Percentiles rank a stretch among this genome's conserved stretches.
Evolutionary conservation across 2,888 invertebrate genomes (phyloP).

Genomic region (Steinernema hermaphroditum): DNA sequence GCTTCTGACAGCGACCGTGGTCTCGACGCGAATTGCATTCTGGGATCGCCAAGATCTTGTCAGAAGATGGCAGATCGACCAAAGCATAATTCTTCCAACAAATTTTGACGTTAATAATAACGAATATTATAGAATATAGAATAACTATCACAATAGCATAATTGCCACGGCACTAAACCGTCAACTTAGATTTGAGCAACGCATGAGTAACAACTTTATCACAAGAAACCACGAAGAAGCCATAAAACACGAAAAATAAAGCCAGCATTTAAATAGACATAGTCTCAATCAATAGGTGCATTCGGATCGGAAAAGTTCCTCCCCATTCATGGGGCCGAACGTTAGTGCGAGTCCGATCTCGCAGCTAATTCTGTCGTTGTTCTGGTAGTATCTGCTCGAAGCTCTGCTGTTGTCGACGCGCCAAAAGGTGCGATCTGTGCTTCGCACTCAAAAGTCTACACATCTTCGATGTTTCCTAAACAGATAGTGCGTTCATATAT

Average conservation of each 20-base stretch:
- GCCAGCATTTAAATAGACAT: background rate
- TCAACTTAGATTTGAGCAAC: background rate
- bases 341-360: background rate
- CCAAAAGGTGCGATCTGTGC: background rate
- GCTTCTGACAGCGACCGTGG: too few species aligned
- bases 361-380: constrained; percentile 2
- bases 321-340: constrained; percentile 1
- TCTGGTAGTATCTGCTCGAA: background rate
- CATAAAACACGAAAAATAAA: background rate
- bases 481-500: background rate
- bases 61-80: too few species aligned
- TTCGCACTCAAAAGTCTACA: background rate
- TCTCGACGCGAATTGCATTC: too few species aligned
- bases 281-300: background rate
- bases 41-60: too few species aligned
- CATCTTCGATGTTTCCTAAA: background rate
- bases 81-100: too few species aligned
- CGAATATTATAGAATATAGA: too few species aligned
- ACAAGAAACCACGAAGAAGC: too few species aligned
- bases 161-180: background rate
- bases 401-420: background rate
- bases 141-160: constrained; percentile 17
- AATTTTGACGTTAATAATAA: too few species aligned
- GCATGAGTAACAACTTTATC: background rate
- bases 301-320: background rate